Base-by-base conservation (phyloP, 2,888 invertebrate species). In the Ferrisia virgata region DNA sequence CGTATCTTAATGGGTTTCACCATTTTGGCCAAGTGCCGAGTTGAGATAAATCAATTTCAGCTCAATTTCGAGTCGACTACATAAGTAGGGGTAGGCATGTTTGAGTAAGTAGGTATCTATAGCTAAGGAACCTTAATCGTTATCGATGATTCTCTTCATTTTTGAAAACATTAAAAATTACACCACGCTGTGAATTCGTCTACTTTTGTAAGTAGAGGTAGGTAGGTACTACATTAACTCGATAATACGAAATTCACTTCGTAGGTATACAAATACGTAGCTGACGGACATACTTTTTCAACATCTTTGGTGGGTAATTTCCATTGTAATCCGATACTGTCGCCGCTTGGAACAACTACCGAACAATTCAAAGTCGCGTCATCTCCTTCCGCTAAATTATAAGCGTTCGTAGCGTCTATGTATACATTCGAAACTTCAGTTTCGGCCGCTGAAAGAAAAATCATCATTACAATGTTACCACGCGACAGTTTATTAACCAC, bases 321-420 rank as follows among this genome's bases (percentile, higher is more conserved):
- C 89, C 89, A 89, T 9, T 86, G 84, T 81, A 89, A 87, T 1
- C 84, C 83, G 25, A 89, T 87, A n/a, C 86, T 85, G 8, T 86
- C 85, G 43, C 87, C 87, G 39, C 86, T 81, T 47, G 87, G 85
- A 28, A 86, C 85, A 9, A 78, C 86, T 22, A 89, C 86, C 22
- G 86, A 87, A 86, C 90, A 90, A 79, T 87, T 87, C 22, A 90
- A 86, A 2, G 82, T 85, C 28, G 89, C 69, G 28, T 18, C 64
- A 40, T 31, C 39, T 11, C 84, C 84, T 79, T 84, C 84, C 11
- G 64, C 43, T 28, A 31, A 58, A 28, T 53, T 36, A 15, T n/a
- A 79, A 25, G 79, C 36, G 13, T 47, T 28, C 1, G 18, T 11
- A 28, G 69, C 64, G 13, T 84, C 33, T 47, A 84, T 84, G 2